Evolutionary conservation across 2,888 invertebrate species (phyloP).

Genomic region (Melanchra persicariae): DNA sequence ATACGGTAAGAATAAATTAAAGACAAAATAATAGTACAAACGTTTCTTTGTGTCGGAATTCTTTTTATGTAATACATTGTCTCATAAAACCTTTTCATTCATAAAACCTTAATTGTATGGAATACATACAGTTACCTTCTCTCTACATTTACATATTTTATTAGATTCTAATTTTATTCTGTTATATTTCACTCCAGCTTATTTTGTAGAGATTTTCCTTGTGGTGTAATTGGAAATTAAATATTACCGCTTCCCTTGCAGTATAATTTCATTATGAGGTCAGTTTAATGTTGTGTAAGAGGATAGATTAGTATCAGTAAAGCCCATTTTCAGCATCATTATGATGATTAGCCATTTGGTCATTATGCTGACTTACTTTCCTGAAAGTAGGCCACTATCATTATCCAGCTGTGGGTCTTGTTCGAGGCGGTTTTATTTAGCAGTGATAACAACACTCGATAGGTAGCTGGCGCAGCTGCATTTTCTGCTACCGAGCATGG

Average conservation of each 20-base stretch:
- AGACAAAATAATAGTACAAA: constrained; percentile 42
- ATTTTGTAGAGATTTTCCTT: constrained; percentile 42
- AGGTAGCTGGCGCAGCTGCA: not conserved
- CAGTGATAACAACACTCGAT: not conserved
- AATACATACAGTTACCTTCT: constrained; percentile 1
- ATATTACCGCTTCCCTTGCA: constrained; percentile 43
- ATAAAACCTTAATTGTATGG: constrained; percentile 9
- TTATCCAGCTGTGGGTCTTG: not conserved
- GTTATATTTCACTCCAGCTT: constrained; percentile 20
- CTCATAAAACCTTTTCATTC: constrained; percentile 33
- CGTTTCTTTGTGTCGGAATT: constrained; percentile 47
- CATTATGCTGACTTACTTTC: not conserved
- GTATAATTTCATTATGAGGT: constrained; percentile 52
- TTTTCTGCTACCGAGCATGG: not conserved
- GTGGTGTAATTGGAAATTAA: constrained; percentile 53
- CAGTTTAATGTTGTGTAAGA: constrained; percentile 48
- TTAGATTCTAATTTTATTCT: constrained; percentile 47
- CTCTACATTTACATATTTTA: constrained; percentile 34
- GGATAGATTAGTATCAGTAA: constrained; percentile 38
- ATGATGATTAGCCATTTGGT: constrained; percentile 19
- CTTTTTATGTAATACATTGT: constrained; percentile 46
- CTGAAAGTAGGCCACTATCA: too few species aligned
- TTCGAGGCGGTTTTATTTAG: not conserved
- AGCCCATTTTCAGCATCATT: constrained; percentile 30
- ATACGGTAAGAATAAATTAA: constrained; percentile 32